Percentiles rank a stretch among this genome's conserved stretches.
These are phyloP conservation scores for Gastracanthus pulcherrimus DNA, from an alignment of 2,888 invertebrate species.

Conservation along the genomic window DNA sequence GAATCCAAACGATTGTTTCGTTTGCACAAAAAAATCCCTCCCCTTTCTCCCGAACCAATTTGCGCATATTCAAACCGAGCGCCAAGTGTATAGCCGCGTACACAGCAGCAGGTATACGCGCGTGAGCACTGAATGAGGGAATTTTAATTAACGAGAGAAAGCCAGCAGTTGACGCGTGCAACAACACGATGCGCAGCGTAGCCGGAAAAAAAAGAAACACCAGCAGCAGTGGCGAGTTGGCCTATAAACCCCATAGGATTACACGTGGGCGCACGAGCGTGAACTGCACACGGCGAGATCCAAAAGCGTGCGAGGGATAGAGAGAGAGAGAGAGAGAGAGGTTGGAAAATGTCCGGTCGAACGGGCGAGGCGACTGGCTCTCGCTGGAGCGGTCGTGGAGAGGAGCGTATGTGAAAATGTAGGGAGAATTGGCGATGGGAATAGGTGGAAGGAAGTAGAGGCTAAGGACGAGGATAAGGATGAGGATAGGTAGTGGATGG, in stretches of 20 bases:
- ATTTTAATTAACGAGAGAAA: slow-evolving; percentile 70
- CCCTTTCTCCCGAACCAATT: background rate
- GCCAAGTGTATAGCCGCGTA: background rate
- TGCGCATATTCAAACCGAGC: background rate
- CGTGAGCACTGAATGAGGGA: slow-evolving; percentile 51
- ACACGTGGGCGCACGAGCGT: slow-evolving; percentile 68
- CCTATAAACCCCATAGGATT: slow-evolving; percentile 71
- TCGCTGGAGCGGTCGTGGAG: background rate
- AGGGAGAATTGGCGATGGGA: background rate
- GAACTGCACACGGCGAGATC: no score
- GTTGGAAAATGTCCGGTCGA: slow-evolving; percentile 68
- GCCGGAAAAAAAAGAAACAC: slow-evolving; percentile 26
- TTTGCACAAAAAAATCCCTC: background rate
- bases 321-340: no score
- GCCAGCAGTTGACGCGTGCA: background rate
- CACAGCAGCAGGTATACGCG: background rate
- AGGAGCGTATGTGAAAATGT: background rate
- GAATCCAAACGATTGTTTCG: background rate
- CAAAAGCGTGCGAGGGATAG: no score
- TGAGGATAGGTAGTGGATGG: no score
- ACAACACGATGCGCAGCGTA: background rate
- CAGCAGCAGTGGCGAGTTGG: slow-evolving; percentile 57
- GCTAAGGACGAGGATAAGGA: no score
- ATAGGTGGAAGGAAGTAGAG: background rate
- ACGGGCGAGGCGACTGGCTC: slow-evolving; percentile 63